Percentiles rank a stretch among this genome's conserved stretches.
phyloP scores from a whole-genome alignment of 2,797 vertebrate genomes.

The Limnodromus scolopaceus region DNA sequence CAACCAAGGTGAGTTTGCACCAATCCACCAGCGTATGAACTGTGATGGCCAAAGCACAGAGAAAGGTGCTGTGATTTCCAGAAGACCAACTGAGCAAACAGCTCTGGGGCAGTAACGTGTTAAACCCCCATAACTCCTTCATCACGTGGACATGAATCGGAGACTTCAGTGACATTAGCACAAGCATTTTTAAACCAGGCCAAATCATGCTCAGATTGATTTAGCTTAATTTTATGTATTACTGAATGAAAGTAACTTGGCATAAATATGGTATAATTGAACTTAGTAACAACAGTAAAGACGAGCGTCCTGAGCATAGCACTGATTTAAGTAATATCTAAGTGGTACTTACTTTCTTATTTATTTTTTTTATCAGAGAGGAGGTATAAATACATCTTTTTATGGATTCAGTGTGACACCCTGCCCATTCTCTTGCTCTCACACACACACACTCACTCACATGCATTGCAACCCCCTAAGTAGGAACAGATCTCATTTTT shows the following conservation, averaged over 20 bases:
- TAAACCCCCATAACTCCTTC: neutral
- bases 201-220: neutral
- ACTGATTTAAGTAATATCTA: neutral
- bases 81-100: neutral
- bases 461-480: neutral
- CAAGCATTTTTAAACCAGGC: neutral
- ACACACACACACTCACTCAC: neutral
- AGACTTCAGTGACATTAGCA: neutral
- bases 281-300: neutral
- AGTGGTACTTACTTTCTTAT: neutral
- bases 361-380: neutral
- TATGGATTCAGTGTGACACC: neutral
- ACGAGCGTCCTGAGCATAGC: neutral
- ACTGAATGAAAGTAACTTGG: neutral
- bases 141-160: rapidly evolving
- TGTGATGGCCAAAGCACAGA: neutral
- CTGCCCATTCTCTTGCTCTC: neutral
- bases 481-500: neutral
- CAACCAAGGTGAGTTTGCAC: neutral
- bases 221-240: neutral
- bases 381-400: neutral
- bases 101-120: neutral
- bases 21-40: neutral
- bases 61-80: neutral
- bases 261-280: neutral